A percentile compares a stretch with the other conserved stretches of the same genome.
These are phyloP conservation scores for Epizoanthus stellaris DNA, from an alignment of 92 coral and sea anemone species.

Conservation along the genomic window DNA sequence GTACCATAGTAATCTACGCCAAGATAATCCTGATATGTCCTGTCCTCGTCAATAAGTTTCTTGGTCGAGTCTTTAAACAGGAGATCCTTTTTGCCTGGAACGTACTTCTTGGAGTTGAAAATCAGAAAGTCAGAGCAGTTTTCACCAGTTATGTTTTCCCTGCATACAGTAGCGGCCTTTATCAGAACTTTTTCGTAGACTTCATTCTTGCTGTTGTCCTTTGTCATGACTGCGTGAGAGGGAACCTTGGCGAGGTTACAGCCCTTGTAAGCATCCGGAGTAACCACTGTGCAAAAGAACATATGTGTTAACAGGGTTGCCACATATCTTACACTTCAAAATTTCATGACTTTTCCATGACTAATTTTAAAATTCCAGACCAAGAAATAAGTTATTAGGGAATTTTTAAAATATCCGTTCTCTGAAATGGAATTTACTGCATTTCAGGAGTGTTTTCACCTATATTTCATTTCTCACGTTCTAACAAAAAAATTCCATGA, in stretches of 20 bases:
- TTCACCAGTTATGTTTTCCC: constrained; percentile 7
- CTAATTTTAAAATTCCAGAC: no score
- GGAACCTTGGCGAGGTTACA: constrained; percentile 45
- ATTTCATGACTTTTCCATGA: no score
- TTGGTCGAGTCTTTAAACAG: constrained; percentile 66
- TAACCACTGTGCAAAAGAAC: not conserved
- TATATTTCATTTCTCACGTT: no score
- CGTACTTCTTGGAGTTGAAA: constrained; percentile 26
- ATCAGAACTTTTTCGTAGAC: constrained; percentile 36
- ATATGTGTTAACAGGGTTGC: no score
- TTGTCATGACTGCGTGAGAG: constrained; percentile 62
- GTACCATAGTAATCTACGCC: not conserved
- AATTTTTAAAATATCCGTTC: no score
- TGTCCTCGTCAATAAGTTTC: constrained; percentile 20
- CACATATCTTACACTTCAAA: no score
- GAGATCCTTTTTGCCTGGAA: constrained; percentile 36
- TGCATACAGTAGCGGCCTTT: constrained; percentile 31
- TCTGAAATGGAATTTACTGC: no score
- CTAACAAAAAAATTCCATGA: no score
- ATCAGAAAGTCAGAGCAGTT: constrained; percentile 35
- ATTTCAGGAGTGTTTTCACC: no score
- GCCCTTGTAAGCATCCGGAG: not conserved
- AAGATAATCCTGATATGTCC: constrained; percentile 26
- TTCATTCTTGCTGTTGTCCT: not conserved
- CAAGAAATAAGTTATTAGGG: no score